A percentile compares a stretch with the other conserved stretches of the same genome.
phyloP scores from a whole-genome alignment of 1,140 invertebrate species.

The Prorops nasuta region DNA sequence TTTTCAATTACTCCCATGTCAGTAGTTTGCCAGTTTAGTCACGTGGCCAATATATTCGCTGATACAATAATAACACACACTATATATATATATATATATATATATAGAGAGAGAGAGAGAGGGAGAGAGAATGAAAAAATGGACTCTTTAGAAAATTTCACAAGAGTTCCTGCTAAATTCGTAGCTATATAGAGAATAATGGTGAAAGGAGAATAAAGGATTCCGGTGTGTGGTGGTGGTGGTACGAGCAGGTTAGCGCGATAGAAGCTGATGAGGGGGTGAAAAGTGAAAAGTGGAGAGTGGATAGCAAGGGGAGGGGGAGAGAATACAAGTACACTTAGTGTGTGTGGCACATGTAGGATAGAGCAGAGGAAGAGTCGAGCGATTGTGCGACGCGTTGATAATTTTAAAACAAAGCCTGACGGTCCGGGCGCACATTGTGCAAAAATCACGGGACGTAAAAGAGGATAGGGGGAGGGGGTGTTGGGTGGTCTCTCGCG shows the following conservation, averaged over 20 bases:
- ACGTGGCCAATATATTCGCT: too few species aligned
- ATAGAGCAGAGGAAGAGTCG: too few species aligned
- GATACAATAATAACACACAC: too few species aligned
- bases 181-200: too few species aligned
- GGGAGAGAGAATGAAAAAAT: too few species aligned
- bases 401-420: slow-evolving; percentile 55
- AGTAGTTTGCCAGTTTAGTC: too few species aligned
- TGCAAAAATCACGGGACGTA: slow-evolving; percentile 47
- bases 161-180: too few species aligned
- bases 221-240: neutral
- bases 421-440: slow-evolving; percentile 38
- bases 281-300: neutral
- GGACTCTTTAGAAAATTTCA: too few species aligned
- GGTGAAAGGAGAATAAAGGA: slow-evolving; percentile 1
- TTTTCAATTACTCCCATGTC: too few species aligned
- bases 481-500: slow-evolving; percentile 8
- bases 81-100: too few species aligned
- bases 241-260: slow-evolving; percentile 16
- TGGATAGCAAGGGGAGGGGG: neutral
- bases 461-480: slow-evolving; percentile 17
- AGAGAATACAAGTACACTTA: slow-evolving; percentile 4
- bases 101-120: too few species aligned
- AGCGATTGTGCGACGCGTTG: slow-evolving; percentile 55
- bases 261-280: slow-evolving; percentile 1
- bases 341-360: slow-evolving; percentile 6